Evolutionary conservation across 1,140 invertebrate species (phyloP).

Genomic region (Sminthurides bifidus): DNA sequence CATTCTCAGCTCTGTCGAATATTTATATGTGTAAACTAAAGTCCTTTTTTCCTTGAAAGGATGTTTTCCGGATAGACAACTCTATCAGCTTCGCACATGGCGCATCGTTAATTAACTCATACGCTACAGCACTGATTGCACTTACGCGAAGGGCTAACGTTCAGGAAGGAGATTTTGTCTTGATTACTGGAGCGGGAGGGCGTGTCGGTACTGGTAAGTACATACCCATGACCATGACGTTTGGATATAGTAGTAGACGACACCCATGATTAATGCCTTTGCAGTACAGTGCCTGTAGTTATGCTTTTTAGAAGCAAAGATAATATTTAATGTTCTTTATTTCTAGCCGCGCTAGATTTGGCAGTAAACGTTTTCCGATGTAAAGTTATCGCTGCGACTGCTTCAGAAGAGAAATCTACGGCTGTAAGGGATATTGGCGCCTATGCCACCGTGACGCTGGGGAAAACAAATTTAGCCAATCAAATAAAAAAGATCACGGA

Average conservation of each 20-base stretch:
- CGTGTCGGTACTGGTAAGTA: constrained; percentile 9
- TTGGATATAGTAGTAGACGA: background rate
- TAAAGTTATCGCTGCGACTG: constrained; percentile 49
- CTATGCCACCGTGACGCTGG: constrained; percentile 45
- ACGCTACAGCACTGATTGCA: constrained; percentile 47
- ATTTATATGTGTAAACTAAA: constrained; percentile 16
- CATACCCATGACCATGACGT: background rate
- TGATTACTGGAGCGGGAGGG: constrained; percentile 49
- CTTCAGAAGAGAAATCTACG: constrained; percentile 43
- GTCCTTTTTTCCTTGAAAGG: constrained; percentile 38
- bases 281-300: background rate
- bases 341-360: constrained; percentile 46
- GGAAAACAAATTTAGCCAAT: constrained; percentile 42
- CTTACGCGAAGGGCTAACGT: constrained; percentile 43
- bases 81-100: constrained; percentile 39
- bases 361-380: constrained; percentile 45
- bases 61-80: constrained; percentile 45
- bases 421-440: constrained; percentile 47
- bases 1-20: constrained; percentile 7
- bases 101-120: constrained; percentile 44
- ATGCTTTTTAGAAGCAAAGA: background rate
- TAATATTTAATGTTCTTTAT: background rate
- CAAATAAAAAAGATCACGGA: constrained; percentile 44
- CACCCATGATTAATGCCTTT: background rate
- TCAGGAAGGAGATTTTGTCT: constrained; percentile 41